These are phyloP conservation scores for Chrysina gloriosa DNA, from an alignment of 2,888 invertebrate species.

Conservation along the genomic window DNA sequence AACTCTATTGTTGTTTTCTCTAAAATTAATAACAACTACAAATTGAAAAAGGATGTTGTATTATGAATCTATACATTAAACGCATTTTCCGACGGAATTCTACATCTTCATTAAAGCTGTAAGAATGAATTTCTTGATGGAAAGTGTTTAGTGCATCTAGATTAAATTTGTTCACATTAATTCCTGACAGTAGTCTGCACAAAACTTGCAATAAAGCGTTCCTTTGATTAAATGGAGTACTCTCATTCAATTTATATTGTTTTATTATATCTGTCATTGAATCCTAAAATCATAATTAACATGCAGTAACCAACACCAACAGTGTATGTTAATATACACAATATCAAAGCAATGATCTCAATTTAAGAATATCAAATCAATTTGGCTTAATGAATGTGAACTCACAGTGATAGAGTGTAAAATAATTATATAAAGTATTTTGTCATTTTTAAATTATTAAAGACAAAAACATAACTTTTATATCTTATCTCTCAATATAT, in stretches of 20 bases:
- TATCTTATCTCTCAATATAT: too few species aligned
- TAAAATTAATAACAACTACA: background rate
- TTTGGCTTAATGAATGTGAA: too few species aligned
- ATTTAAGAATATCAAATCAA: too few species aligned
- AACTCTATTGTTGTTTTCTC: conserved; percentile 13
- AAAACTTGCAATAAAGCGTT: conserved; percentile 19
- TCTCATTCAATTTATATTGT: conserved; percentile 13
- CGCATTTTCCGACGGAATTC: background rate
- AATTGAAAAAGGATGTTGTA: background rate
- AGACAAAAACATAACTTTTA: too few species aligned
- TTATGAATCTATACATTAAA: conserved; percentile 1
- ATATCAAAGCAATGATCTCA: too few species aligned
- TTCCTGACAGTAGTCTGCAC: conserved; percentile 7
- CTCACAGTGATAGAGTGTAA: too few species aligned
- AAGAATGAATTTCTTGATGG: background rate
- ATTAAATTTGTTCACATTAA: background rate
- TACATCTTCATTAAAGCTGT: background rate
- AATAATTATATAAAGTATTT: too few species aligned
- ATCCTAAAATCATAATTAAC: conserved; percentile 15
- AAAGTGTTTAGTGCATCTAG: background rate
- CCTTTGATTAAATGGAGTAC: conserved; percentile 11
- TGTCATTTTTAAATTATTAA: too few species aligned
- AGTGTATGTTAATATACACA: too few species aligned
- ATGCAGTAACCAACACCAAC: background rate
- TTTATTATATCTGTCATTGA: conserved; percentile 30